Base-by-base conservation (phyloP, 2,797 vertebrate genomes). In the Masticophis lateralis region DNA sequence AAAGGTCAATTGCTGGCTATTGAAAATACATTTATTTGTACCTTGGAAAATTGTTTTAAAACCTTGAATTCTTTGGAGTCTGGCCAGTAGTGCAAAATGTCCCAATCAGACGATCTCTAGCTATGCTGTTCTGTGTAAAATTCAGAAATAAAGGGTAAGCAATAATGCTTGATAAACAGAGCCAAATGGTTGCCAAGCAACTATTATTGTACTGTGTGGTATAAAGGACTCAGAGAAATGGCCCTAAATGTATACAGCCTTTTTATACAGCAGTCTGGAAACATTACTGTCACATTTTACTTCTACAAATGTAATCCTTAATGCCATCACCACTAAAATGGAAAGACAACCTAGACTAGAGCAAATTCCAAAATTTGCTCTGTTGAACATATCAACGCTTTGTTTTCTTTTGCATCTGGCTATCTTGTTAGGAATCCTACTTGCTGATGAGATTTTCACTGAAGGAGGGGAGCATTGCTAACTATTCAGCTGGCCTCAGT, bases 171-270 rank as follows among this genome's bases (percentile, higher is more conserved):
- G 91, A 91, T 92, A 91, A 92, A 91, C 27, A 56, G 32, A 92
- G 66, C 18, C 63, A 83, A 88, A 91, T 57, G 89, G 91, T 94
- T 94, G 89, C 91, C 66, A 94, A 94, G 91, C 91, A 94, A 91
- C 91, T 90, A 86, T 57, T 86, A 88, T 57, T 83, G 47, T 92
- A 25, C 18, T 79, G 25, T 83, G 43, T n/a, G 32, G 22, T 90
- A 91, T 43, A 55, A 28, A 56, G 56, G 55, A 57, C 27, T 57
- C 59, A 66, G 69, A 74, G 53, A 74, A 83, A 83, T 51, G 25
- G 51, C 51, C 47, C 86, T 90, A 63, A 92, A 79, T 32, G 88
- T 32, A 32, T 32, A 32, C 25, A 18, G 22, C 25, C 9, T 32
- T 14, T 88, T n/a, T 32, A 27, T 25, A 60, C 27, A 43, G 12